A percentile compares a stretch with the other conserved stretches of the same genome.
Conservation (phyloP, 2,888 invertebrate genomes). For the Chrysolina haemoptera region DNA sequence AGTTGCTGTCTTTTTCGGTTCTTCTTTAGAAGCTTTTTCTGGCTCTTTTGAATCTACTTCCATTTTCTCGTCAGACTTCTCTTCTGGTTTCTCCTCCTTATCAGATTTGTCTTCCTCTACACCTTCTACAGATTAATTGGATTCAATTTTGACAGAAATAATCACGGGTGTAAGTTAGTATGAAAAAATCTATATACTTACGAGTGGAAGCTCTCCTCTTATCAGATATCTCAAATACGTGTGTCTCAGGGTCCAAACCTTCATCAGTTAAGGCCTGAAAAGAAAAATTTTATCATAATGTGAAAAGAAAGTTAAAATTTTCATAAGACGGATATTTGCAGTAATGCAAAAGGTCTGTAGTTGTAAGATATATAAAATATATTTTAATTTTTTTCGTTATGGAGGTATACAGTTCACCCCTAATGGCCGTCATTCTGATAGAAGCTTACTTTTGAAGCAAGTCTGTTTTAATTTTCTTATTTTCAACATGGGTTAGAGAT, state of each 20-base stretch:
- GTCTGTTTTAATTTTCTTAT: no score
- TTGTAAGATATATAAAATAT: no score
- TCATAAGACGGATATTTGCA: no score
- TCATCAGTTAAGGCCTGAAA: slow-evolving; percentile 78
- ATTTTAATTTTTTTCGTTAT: no score
- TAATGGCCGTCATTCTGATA: no score
- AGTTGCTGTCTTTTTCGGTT: slow-evolving; percentile 38
- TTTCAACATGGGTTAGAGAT: not conserved
- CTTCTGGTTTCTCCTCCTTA: slow-evolving; percentile 57
- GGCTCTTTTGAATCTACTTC: slow-evolving; percentile 22
- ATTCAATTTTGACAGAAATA: not conserved
- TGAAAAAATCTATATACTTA: slow-evolving; percentile 34
- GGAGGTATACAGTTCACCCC: no score
- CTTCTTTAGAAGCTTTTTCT: slow-evolving; percentile 55
- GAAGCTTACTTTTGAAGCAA: no score
- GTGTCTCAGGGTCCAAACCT: slow-evolving; percentile 82
- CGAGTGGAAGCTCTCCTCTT: slow-evolving; percentile 55
- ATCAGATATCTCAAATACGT: slow-evolving; percentile 72
- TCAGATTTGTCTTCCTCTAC: slow-evolving; percentile 46
- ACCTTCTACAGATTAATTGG: slow-evolving; percentile 40
- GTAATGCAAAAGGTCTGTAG: no score
- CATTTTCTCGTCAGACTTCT: slow-evolving; percentile 45
- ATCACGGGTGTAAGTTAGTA: not conserved
- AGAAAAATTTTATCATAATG: slow-evolving; percentile 2
- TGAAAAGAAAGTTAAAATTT: no score